phyloP scores from a whole-genome alignment of 2,888 invertebrate species.

The Heliothis peltigera region DNA sequence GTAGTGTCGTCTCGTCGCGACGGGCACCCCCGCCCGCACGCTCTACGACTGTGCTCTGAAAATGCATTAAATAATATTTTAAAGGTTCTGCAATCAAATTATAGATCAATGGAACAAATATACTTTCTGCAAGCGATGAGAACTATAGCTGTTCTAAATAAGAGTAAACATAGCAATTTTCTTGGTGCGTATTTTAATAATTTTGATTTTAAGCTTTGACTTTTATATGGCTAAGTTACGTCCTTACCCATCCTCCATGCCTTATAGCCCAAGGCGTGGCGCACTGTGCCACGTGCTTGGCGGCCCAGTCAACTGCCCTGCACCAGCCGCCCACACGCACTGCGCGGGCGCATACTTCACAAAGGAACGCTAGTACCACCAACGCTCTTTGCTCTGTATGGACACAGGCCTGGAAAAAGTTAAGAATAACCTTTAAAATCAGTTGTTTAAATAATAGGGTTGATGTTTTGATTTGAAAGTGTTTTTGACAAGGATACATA shows the following conservation, averaged over 20 bases:
- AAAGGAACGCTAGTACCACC: constrained; percentile 89
- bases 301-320: constrained; percentile 89
- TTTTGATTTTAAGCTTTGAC: no score
- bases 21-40: constrained; percentile 80
- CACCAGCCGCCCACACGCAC: constrained; percentile 87
- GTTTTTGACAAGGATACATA: no score
- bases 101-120: no score
- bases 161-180: no score
- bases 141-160: no score
- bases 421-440: neutral
- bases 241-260: constrained; percentile 90
- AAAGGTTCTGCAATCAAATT: no score
- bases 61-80: constrained; percentile 29
- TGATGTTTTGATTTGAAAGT: no score
- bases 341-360: constrained; percentile 88
- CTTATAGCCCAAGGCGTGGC: constrained; percentile 89
- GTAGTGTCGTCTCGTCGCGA: constrained; percentile 81
- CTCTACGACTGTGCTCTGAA: constrained; percentile 85
- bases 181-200: no score
- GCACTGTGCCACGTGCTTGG: constrained; percentile 87
- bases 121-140: no score
- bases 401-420: constrained; percentile 83
- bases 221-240: no score
- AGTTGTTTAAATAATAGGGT: no score
- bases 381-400: constrained; percentile 89